Conservation (phyloP, 2,888 invertebrate genomes). For the Orchesellides sinensis region DNA sequence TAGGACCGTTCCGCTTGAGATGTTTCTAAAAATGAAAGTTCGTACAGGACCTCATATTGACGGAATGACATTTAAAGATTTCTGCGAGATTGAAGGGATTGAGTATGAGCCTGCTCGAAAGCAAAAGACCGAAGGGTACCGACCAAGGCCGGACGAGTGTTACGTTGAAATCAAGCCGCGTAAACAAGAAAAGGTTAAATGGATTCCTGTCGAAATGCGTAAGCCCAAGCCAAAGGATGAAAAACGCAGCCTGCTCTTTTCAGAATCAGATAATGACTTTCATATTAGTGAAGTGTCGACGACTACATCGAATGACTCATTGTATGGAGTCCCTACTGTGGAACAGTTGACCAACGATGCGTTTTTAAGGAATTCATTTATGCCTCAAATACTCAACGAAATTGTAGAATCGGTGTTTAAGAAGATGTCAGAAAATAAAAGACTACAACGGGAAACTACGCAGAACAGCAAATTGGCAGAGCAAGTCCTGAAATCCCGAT, state of each 20-base stretch:
- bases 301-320: conserved; percentile 1
- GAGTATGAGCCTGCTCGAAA: conserved; percentile 28
- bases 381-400: conserved; percentile 40
- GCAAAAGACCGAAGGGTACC: conserved; percentile 4
- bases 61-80: conserved; percentile 46
- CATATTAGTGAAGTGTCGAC: not conserved
- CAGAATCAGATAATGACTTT: not conserved
- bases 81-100: conserved; percentile 36
- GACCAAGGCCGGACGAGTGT: conserved; percentile 21
- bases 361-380: conserved; percentile 12
- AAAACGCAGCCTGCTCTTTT: not conserved
- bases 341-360: conserved; percentile 30
- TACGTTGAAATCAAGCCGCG: conserved; percentile 14
- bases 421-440: not conserved
- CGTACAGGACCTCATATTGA: conserved; percentile 19
- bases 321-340: conserved; percentile 45
- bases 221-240: not conserved
- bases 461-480: not conserved
- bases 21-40: conserved; percentile 36
- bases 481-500: not conserved
- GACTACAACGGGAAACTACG: not conserved
- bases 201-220: conserved; percentile 15
- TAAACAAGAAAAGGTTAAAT: conserved; percentile 12
- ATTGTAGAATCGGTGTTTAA: conserved; percentile 32
- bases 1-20: conserved; percentile 33